phyloP scores from a whole-genome alignment of 2,888 invertebrate genomes.

The Muscina levida region DNA sequence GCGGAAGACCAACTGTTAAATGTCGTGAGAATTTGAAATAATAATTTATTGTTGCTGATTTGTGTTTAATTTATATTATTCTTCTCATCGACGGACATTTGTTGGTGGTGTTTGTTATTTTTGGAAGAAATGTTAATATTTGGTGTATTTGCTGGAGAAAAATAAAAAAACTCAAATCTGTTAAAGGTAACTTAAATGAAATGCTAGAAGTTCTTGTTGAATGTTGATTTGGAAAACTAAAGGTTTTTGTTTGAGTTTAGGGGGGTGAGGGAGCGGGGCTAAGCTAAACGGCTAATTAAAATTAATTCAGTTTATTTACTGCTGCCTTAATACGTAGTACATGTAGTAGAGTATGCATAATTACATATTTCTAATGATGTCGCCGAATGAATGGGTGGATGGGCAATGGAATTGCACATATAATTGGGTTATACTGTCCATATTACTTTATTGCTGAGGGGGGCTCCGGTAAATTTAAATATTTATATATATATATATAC shows the following conservation, averaged over 20 bases:
- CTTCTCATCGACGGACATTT: not conserved
- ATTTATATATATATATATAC: too few relatives aligned
- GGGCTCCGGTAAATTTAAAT: too few relatives aligned
- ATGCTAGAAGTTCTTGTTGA: not conserved
- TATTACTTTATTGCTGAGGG: too few relatives aligned
- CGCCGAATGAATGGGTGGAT: too few relatives aligned
- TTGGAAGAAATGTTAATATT: not conserved
- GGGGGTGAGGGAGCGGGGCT: not conserved
- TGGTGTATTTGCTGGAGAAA: not conserved
- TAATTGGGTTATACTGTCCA: too few relatives aligned
- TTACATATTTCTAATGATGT: too few relatives aligned
- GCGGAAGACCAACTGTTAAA: constrained; percentile 53
- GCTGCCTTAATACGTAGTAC: not conserved
- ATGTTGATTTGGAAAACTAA: not conserved
- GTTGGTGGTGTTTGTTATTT: not conserved
- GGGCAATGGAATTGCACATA: too few relatives aligned
- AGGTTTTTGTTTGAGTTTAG: not conserved
- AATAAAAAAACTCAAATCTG: not conserved
- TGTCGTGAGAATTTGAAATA: constrained; percentile 67
- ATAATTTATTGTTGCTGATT: constrained; percentile 53
- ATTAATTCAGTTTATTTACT: not conserved
- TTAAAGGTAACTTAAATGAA: too few relatives aligned
- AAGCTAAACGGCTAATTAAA: not conserved
- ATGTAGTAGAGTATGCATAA: too few relatives aligned
- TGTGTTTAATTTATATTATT: constrained; percentile 31